A percentile compares a stretch with the other conserved stretches of the same genome.
Conservation (phyloP, 2,113 vertebrate species). For the Zosterops borbonicus region DNA sequence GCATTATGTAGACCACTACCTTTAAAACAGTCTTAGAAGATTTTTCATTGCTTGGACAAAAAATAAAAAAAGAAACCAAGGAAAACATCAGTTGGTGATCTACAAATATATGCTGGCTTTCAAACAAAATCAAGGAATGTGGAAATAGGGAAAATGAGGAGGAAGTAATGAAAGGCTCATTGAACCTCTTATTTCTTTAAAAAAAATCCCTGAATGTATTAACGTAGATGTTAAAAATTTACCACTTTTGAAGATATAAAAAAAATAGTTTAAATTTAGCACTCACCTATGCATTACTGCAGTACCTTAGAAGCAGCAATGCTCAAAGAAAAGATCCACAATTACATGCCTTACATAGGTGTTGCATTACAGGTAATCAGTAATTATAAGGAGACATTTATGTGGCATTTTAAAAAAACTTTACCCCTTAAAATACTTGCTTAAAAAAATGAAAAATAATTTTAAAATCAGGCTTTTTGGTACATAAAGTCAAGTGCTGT, state of each 20-base stretch:
- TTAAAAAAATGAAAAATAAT: neutral
- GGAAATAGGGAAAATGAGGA: neutral
- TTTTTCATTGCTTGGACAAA: neutral
- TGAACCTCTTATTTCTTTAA: neutral
- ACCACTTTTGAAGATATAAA: neutral
- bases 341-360: neutral
- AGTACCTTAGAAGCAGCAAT: neutral
- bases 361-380: neutral
- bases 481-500: conserved; percentile 55
- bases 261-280: neutral
- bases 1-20: neutral
- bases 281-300: neutral
- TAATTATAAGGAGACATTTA: neutral
- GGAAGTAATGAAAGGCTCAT: neutral
- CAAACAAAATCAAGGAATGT: neutral
- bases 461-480: conserved; percentile 46
- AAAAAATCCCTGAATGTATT: neutral
- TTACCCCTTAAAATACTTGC: neutral
- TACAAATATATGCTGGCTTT: neutral
- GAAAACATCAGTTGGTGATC: neutral
- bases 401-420: neutral
- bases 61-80: neutral
- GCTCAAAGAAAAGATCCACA: neutral
- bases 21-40: neutral
- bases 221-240: neutral